Evolutionary conservation across 1,140 invertebrate genomes (phyloP), one percentile per base, ranked within the genome.

Genomic region (Anastatus disparis): DNA sequence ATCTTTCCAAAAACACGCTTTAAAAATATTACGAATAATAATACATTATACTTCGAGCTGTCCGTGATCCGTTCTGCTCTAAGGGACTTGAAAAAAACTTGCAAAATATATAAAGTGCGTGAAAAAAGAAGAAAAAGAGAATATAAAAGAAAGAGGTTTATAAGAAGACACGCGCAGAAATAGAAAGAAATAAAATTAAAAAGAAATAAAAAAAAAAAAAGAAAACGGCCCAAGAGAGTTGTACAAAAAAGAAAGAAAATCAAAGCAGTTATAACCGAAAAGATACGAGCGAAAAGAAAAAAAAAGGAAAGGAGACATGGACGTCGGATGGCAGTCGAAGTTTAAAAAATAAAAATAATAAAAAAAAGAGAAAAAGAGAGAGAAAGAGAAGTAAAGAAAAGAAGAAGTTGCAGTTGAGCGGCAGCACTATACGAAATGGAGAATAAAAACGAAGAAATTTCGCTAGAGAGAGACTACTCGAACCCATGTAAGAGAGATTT

Each of bases 401-500:
- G n/a, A n/a, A n/a, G 50, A 27, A 10, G 3, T 12, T 27, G 26
- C 2, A n/a, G n/a, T 17, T 48, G 29, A 62, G 53, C 26, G 40
- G 53, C 53, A 35, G 38, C 38, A 42, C 12, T 17, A 44, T 20
- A 20, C 56, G 59, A 27, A 55, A 46, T 50, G 15, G 56, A 70
- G 55, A 76, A 75, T 56, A 70, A 68, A 48, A n/a, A 71, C 26
- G 62, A 67, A 72, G 63, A 62, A 55, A 61, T 62, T 31, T 48
- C 38, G 31, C 67, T 35, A 35, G 10, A 44, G 42, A 13, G 15
- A 22, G 38, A 44, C 44, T 59, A 38, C 40, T 81, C 71, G 31
- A 74, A 68, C 42, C 73, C 74, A 70, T 76, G 74, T 73, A 73
- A 68, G 53, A 76, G 67, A 82, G 80, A 82, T 81, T 83, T 82